A percentile compares a stretch with the other conserved stretches of the same genome.
Evolutionary conservation across 2,797 vertebrate species (phyloP).

Genomic region (Darevskia mixta): DNA sequence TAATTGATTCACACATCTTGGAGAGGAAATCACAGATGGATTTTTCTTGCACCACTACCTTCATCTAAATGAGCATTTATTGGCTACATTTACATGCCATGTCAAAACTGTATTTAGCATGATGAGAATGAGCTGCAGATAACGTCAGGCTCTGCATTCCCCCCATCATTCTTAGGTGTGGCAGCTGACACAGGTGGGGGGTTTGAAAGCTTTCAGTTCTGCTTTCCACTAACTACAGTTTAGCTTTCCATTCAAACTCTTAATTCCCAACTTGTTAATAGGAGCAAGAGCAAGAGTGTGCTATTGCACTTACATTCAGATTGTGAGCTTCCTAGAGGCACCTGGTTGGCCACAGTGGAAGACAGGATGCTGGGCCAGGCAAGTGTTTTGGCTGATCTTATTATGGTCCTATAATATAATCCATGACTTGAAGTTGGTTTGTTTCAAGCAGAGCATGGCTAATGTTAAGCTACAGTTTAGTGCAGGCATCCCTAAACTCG

Average conservation of each 20-base stretch:
- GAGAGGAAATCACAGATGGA: accelerated
- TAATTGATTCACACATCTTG: too few species aligned
- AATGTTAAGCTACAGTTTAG: background rate
- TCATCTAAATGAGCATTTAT: background rate
- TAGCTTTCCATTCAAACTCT: too few species aligned
- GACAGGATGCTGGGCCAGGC: background rate
- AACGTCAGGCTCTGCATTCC: background rate
- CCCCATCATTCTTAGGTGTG: background rate
- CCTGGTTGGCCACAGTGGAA: background rate
- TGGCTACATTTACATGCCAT: background rate
- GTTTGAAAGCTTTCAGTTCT: background rate
- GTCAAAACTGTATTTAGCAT: background rate
- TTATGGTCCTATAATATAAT: background rate
- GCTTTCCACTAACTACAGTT: background rate
- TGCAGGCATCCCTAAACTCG: too few species aligned
- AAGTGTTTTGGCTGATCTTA: background rate
- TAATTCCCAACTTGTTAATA: too few species aligned
- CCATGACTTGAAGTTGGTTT: background rate
- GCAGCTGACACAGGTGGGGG: background rate
- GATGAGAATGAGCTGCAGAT: background rate
- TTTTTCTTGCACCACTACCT: background rate
- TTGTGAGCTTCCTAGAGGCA: background rate
- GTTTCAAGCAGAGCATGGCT: background rate
- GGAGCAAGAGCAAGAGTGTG: too few species aligned
- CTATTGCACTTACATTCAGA: too few species aligned